These are phyloP conservation scores for Cerceris rybyensis DNA, from an alignment of 2,888 invertebrate species.

Conservation along the genomic window DNA sequence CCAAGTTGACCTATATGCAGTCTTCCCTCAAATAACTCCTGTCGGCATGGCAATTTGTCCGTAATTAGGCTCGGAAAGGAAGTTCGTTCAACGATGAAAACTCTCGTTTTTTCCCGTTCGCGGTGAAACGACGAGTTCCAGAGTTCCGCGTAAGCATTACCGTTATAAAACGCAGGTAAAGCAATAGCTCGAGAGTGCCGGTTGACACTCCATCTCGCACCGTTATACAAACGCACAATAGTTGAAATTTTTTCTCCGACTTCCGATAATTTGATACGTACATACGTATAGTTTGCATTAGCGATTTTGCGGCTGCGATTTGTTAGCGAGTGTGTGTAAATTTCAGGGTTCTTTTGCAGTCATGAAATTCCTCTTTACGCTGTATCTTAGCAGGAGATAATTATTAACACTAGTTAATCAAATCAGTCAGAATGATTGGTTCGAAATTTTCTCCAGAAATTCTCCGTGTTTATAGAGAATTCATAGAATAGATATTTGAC, in stretches of 20 bases:
- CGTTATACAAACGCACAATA: constrained; percentile 70
- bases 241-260: constrained; percentile 62
- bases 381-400: too few species aligned
- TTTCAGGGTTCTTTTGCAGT: too few species aligned
- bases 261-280: not conserved
- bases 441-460: too few species aligned
- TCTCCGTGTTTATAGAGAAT: too few species aligned
- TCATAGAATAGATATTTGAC: too few species aligned
- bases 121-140: constrained; percentile 33
- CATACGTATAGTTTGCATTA: not conserved
- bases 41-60: not conserved
- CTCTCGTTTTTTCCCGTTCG: constrained; percentile 15
- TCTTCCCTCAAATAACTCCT: not conserved
- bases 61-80: not conserved
- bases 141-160: constrained; percentile 52
- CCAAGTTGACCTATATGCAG: not conserved
- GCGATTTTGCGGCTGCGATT: too few species aligned
- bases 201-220: constrained; percentile 64
- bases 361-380: too few species aligned
- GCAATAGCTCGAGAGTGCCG: constrained; percentile 26
- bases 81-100: constrained; percentile 24
- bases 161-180: constrained; percentile 48
- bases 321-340: too few species aligned
- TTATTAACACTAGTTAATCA: too few species aligned
- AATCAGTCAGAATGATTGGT: too few species aligned